Evolutionary conservation across 2,888 invertebrate genomes (phyloP), one percentile per base, ranked within the genome.

Genomic region (Lithodes maja): DNA sequence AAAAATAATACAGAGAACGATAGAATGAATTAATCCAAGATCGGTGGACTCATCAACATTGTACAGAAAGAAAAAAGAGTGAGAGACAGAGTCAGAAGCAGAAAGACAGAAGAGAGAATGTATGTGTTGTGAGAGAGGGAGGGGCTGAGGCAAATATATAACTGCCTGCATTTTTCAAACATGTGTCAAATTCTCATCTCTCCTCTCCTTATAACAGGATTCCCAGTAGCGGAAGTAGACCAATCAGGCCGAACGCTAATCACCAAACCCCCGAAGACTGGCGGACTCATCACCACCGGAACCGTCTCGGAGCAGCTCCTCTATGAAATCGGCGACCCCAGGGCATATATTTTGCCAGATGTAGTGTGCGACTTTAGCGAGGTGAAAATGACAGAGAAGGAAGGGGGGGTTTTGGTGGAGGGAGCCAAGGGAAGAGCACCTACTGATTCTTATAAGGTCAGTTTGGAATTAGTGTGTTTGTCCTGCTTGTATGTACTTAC

Each of bases 281-380:
- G 95, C 15, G 95, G 95, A 1, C 91, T 94, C 12, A 94, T 95
- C 3, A 93, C 93, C 82, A 90, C 92, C 55, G 94, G 93, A 79
- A 94, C 94, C 1, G 94, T 94, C 52, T 92, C 93, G 78, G 95
- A 95, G 92, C 95, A 95, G 92, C 92, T 95, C 87, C 92, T 94
- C 33, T 95, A 95, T 92, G 94, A 95, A 92, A 93, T 95, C 52
- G 94, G 93, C 33, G 94, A 95, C 92, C 94, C 95, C 5, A 90
- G 92, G 3, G 92, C 92, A 68, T 95, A 95, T 92, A 92, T 94
- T 79, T 93, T 95, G 52, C 95, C 95, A 9, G 94, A 95, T 92
- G 94, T 94, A 17, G 93, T 93, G 2, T 94, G 94, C 92, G 94
- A 95, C 92, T 94, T 94, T 92, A 93, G 93, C 17, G 90, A 93